Evolutionary conservation across 2,797 vertebrate species (phyloP), one percentile per base, ranked within the genome.

Genomic region (Antrozous pallidus): DNA sequence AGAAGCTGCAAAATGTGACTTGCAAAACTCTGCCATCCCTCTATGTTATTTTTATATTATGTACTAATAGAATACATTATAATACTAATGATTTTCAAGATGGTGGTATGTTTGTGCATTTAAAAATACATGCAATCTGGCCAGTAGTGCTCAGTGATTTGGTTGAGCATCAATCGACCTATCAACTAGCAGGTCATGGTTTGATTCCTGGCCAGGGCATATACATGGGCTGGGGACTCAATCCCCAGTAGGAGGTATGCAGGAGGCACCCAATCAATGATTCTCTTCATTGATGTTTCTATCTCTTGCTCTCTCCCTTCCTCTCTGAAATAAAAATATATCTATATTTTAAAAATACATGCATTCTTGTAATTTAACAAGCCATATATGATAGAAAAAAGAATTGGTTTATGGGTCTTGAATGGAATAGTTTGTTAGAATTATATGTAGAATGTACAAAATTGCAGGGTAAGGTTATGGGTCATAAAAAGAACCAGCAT

Each of bases 41-140:
- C 12, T 70, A 14, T 78, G 28, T 91, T 93, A 40, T 56, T 65
- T 80, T 95, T 85, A n/a, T 17, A 36, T 78, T 83, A 51, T 83
- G n/a, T 81, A 51, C 18, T 51, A 51, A 8, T 22, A 83, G 49
- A 33, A 24, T 90, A 45, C 40, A n/a, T 86, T 95, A 56, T 94
- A 88, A 88, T 81, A 49, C 22, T 85, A 51, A 71, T 67, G 61
- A 40, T 63, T 94, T 96, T 94, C 51, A 86, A 90, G 8, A 67
- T 91, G 61, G 28, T 75, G 49, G 3, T 90, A 18, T 88, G 54
- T 51, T 91, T 93, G 83, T 22, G 87, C 13, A 87, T 49, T 87
- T 95, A 95, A 92, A 95, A 82, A 75, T 63, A 82, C 22, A 24
- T 73, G 26, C n/a, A 63, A 7, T 63, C 22, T 13, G 26, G 28